A percentile compares a stretch with the other conserved stretches of the same genome.
Conservation (phyloP, 2,797 vertebrate genomes). For the Crypturellus tataupa region DNA sequence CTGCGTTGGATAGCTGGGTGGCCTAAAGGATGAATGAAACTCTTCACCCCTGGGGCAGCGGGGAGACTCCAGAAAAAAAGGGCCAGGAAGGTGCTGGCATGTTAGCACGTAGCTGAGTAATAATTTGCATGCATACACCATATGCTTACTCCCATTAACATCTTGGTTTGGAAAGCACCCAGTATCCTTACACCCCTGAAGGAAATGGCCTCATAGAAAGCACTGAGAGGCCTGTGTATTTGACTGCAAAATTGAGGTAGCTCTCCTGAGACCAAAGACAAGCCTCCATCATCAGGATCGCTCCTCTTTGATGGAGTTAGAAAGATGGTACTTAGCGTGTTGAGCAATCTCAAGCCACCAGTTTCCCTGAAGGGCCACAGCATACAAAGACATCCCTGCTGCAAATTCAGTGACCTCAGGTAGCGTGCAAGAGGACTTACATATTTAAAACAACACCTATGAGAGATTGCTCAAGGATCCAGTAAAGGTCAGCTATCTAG, state of each 20-base stretch:
- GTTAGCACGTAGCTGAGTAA: slow-evolving; percentile 63
- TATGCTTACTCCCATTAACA: slow-evolving; percentile 55
- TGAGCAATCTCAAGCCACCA: neutral
- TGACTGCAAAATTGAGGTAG: slow-evolving; percentile 20
- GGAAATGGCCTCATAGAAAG: slow-evolving; percentile 31
- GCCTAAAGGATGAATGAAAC: slow-evolving; percentile 71
- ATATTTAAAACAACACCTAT: slow-evolving; percentile 30
- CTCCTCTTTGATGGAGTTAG: neutral
- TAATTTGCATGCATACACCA: slow-evolving; percentile 45
- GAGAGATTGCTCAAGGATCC: slow-evolving; percentile 31
- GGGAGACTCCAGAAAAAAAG: slow-evolving; percentile 36
- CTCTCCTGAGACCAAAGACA: neutral
- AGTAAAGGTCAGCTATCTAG: slow-evolving; percentile 32
- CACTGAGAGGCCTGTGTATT: neutral
- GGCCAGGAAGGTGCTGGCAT: slow-evolving; percentile 63
- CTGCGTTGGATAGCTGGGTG: slow-evolving; percentile 71
- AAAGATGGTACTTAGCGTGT: neutral
- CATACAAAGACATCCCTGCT: neutral
- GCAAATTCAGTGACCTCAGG: slow-evolving; percentile 43
- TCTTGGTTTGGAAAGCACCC: slow-evolving; percentile 25
- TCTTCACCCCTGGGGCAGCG: slow-evolving; percentile 64
- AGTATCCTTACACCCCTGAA: slow-evolving; percentile 51
- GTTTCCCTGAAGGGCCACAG: neutral
- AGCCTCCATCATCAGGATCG: neutral
- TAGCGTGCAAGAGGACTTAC: neutral